Conservation (phyloP, 2,113 vertebrate species). For the Gobiocypris rarus region DNA sequence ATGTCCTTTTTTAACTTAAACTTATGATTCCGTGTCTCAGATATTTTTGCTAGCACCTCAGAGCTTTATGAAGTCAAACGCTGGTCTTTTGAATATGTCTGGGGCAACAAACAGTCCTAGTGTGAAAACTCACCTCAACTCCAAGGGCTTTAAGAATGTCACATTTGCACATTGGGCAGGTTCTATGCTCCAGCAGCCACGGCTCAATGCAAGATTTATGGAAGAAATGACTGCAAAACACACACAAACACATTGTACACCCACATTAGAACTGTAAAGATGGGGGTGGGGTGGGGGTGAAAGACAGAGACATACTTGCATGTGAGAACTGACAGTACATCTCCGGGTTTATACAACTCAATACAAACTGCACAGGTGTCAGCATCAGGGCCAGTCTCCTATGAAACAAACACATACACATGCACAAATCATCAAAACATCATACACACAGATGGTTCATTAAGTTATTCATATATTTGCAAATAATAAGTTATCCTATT, state of each 20-base stretch:
- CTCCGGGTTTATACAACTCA: slow-evolving; percentile 82
- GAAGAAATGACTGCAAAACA: slow-evolving; percentile 80
- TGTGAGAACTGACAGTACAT: slow-evolving; percentile 85
- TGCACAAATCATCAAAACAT: neutral
- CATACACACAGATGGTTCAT: neutral
- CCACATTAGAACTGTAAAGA: neutral
- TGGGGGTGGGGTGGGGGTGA: no score
- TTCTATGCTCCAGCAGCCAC: slow-evolving; percentile 86
- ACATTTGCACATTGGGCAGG: slow-evolving; percentile 89
- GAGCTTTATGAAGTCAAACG: neutral
- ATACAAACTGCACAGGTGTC: slow-evolving; percentile 87
- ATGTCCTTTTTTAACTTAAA: no score
- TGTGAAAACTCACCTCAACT: slow-evolving; percentile 77
- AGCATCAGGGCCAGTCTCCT: slow-evolving; percentile 84
- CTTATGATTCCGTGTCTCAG: neutral
- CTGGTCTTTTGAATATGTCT: neutral
- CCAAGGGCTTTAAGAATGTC: slow-evolving; percentile 86
- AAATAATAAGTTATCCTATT: neutral
- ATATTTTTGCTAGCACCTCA: neutral
- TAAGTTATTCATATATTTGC: neutral
- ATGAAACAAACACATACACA: slow-evolving; percentile 33
- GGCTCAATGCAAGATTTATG: slow-evolving; percentile 88
- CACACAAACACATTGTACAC: slow-evolving; percentile 20
- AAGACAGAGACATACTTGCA: slow-evolving; percentile 82
- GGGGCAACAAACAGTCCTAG: neutral